A percentile compares a stretch with the other conserved stretches of the same genome.
Conservation (phyloP, 2,113 vertebrate genomes). For the Hippocampus guttulatus region DNA sequence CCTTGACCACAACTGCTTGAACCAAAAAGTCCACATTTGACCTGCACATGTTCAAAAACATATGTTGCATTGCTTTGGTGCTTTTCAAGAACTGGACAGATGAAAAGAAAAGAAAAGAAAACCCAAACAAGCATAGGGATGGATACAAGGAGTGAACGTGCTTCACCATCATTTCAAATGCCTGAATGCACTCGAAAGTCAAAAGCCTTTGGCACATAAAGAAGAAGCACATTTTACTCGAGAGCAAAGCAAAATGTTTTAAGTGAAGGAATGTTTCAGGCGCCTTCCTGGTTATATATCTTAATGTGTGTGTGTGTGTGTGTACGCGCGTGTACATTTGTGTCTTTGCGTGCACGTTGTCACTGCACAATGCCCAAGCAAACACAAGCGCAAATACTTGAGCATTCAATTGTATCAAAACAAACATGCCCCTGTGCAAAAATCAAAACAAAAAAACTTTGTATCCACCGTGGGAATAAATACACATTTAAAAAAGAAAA, state of each 20-base stretch:
- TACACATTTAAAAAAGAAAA: conserved; percentile 17
- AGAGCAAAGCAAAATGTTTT: neutral
- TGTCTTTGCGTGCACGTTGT: neutral
- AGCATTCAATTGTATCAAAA: neutral
- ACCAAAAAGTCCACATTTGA: conserved; percentile 20
- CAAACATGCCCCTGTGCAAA: conserved; percentile 10
- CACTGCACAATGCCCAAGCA: neutral
- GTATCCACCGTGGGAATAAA: neutral
- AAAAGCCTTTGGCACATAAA: neutral
- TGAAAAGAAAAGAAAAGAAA: conserved; percentile 2
- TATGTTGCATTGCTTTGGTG: conserved; percentile 40
- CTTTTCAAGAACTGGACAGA: conserved; percentile 16
- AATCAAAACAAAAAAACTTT: neutral
- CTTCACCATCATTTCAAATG: conserved; percentile 17
- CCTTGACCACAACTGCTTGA: neutral
- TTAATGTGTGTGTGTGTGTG: neutral
- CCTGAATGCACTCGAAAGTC: neutral
- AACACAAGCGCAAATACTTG: conserved; percentile 4
- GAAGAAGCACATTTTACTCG: neutral
- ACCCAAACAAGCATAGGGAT: conserved; percentile 2
- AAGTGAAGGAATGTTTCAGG: conserved; percentile 4
- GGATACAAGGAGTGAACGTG: conserved; percentile 21
- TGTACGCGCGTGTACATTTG: neutral
- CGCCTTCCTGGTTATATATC: neutral
- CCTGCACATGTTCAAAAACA: conserved; percentile 29